These are phyloP conservation scores for Synergus gifuensis DNA, from an alignment of 2,888 invertebrate species.

Conservation along the genomic window DNA sequence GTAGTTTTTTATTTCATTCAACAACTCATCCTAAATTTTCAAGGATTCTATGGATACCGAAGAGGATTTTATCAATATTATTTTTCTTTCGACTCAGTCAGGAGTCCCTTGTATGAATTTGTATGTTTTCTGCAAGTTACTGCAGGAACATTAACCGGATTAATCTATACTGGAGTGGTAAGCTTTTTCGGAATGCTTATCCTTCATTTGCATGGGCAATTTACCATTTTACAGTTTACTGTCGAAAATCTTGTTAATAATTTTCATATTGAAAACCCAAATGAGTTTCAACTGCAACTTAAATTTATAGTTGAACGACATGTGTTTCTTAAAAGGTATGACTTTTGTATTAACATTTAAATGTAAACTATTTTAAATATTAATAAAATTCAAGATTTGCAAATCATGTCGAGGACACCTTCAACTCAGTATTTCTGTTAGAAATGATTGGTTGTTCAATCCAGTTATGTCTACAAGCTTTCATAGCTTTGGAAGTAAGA, in stretches of 20 bases:
- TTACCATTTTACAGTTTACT: slow-evolving; percentile 44
- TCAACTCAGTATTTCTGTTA: slow-evolving; percentile 57
- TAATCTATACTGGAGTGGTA: slow-evolving; percentile 46
- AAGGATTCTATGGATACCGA: background rate
- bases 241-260: slow-evolving; percentile 40
- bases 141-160: background rate
- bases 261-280: background rate
- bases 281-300: slow-evolving; percentile 26
- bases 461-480: slow-evolving; percentile 61
- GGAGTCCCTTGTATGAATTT: background rate
- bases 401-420: slow-evolving; percentile 53
- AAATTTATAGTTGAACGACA: slow-evolving; percentile 53
- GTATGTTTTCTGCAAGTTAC: slow-evolving; percentile 9
- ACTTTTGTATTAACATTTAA: slow-evolving; percentile 4
- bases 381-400: background rate
- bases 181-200: slow-evolving; percentile 50
- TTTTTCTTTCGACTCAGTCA: background rate
- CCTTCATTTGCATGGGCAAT: slow-evolving; percentile 49
- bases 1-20: background rate
- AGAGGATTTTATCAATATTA: background rate
- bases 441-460: slow-evolving; percentile 54
- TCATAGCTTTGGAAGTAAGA: slow-evolving; percentile 56
- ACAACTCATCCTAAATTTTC: background rate
- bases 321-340: slow-evolving; percentile 54
- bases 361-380: background rate